Conservation (phyloP, 2,113 vertebrate genomes). For the Nothocercus julius region DNA sequence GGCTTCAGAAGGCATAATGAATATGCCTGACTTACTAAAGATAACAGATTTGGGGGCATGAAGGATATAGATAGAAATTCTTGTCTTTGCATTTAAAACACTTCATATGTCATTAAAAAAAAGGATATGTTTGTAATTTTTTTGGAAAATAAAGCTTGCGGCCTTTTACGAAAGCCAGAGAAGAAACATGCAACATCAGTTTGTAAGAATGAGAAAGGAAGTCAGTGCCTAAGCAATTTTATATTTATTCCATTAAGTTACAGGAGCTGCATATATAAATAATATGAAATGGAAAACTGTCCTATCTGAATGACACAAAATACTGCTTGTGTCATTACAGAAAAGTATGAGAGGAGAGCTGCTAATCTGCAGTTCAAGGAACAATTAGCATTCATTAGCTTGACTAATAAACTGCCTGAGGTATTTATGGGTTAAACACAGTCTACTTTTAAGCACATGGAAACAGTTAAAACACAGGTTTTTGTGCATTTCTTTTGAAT, state of each 20-base stretch:
- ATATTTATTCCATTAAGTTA: not conserved
- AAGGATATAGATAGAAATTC: not conserved
- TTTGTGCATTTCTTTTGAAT: not conserved
- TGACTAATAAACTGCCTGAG: not conserved
- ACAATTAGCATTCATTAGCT: slow-evolving; percentile 24
- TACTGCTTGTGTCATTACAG: not conserved
- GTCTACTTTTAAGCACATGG: not conserved
- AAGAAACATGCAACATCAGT: not conserved
- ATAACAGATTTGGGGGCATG: not conserved
- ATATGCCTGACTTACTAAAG: not conserved
- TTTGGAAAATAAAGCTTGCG: not conserved
- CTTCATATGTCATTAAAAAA: not conserved
- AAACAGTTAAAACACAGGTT: slow-evolving; percentile 25
- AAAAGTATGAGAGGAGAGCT: not conserved
- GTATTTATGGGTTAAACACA: not conserved
- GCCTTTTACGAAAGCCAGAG: not conserved
- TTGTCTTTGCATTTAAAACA: not conserved
- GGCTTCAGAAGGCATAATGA: not conserved
- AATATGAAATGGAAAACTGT: not conserved
- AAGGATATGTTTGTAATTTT: not conserved
- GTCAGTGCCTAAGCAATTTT: not conserved
- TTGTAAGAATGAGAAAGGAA: not conserved
- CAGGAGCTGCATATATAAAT: not conserved
- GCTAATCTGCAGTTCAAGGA: not conserved
- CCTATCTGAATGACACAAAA: not conserved